These are phyloP conservation scores for Drosophila neonasuta DNA, from an alignment of 2,888 invertebrate species.

Conservation along the genomic window DNA sequence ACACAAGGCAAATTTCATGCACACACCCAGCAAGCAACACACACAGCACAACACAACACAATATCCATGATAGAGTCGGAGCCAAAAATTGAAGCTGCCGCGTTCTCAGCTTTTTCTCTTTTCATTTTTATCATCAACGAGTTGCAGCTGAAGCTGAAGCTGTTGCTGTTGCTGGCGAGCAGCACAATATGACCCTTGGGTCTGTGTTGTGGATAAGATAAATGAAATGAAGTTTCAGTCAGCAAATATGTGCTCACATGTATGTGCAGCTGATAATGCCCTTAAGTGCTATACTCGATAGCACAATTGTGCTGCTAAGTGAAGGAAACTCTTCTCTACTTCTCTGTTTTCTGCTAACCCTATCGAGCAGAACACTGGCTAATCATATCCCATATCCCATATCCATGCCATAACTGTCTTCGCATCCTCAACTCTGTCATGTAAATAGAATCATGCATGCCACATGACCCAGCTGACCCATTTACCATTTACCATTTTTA, in stretches of 20 bases:
- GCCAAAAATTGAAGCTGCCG: slow-evolving; percentile 29
- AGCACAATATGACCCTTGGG: slow-evolving; percentile 65
- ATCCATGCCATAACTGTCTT: slow-evolving; percentile 12
- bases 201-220: slow-evolving; percentile 66
- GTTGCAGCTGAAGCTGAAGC: slow-evolving; percentile 3
- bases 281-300: slow-evolving; percentile 68
- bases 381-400: slow-evolving; percentile 11
- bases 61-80: slow-evolving; percentile 29
- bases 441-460: slow-evolving; percentile 37
- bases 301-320: slow-evolving; percentile 25
- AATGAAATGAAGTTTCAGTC: slow-evolving; percentile 67
- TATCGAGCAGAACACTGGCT: slow-evolving; percentile 11
- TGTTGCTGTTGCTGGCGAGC: slow-evolving; percentile 17
- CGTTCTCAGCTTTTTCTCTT: slow-evolving; percentile 37
- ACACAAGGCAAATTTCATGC: slow-evolving; percentile 66
- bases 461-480: slow-evolving; percentile 52
- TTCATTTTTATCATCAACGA: slow-evolving; percentile 6
- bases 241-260: slow-evolving; percentile 23
- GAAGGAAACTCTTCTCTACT: slow-evolving; percentile 16
- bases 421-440: slow-evolving; percentile 20
- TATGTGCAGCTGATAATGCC: slow-evolving; percentile 64
- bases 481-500: slow-evolving; percentile 24
- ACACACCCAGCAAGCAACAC: slow-evolving; percentile 23
- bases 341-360: slow-evolving; percentile 3
- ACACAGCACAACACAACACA: slow-evolving; percentile 6